A percentile compares a stretch with the other conserved stretches of the same genome.
Evolutionary conservation across 2,113 vertebrate species (phyloP).

Genomic region (Numenius arquata): DNA sequence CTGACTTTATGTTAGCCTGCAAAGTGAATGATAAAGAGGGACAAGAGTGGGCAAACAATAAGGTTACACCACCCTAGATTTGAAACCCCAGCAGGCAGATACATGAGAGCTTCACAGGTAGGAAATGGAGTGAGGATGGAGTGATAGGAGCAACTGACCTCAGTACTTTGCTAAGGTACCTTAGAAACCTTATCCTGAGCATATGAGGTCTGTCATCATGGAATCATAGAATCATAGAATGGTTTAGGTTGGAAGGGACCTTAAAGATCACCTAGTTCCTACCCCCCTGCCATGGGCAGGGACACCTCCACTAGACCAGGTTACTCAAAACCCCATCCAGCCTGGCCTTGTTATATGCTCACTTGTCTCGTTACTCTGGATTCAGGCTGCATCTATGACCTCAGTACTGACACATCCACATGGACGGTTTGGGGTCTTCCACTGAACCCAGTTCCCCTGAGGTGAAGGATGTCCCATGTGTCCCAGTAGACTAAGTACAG

Average conservation of each 20-base stretch:
- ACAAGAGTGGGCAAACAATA: neutral
- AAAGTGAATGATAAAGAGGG: neutral
- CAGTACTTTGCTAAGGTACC: neutral
- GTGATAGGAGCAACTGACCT: neutral
- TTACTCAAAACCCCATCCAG: neutral
- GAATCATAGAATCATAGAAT: neutral
- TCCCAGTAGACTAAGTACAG: neutral
- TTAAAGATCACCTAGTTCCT: neutral
- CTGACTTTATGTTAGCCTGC: neutral
- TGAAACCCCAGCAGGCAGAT: neutral
- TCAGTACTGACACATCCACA: neutral
- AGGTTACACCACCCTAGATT: neutral
- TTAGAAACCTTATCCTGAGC: neutral
- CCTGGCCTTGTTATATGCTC: neutral
- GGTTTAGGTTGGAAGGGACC: neutral
- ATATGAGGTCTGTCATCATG: accelerated
- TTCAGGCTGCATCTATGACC: neutral
- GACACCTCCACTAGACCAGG: neutral
- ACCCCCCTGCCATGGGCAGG: neutral
- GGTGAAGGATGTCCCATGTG: neutral
- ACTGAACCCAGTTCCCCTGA: neutral
- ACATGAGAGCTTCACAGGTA: neutral
- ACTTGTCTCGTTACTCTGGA: neutral
- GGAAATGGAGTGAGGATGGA: neutral
- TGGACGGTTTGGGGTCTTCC: neutral